Conservation (phyloP, 2,888 invertebrate genomes). For the Eurytoma adleriae region DNA sequence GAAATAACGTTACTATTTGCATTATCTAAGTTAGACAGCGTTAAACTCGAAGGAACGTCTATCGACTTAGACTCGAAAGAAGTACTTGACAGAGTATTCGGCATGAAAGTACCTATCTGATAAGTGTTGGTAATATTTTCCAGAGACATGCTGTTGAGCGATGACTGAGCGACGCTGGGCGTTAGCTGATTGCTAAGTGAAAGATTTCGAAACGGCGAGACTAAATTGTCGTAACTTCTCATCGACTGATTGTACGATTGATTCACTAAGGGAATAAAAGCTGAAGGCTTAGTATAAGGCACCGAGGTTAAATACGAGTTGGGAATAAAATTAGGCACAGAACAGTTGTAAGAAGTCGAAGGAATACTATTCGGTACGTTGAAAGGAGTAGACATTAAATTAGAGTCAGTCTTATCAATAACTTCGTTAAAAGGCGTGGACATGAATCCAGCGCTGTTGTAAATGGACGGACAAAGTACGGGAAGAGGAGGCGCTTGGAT, state of each 20-base stretch:
- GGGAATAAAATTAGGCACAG: constrained; percentile 50
- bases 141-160: constrained; percentile 57
- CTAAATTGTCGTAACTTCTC: constrained; percentile 52
- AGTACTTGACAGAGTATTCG: constrained; percentile 61
- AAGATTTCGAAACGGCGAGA: constrained; percentile 50
- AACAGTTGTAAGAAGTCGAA: constrained; percentile 49
- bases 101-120: constrained; percentile 32
- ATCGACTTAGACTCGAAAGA: constrained; percentile 62
- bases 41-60: constrained; percentile 60
- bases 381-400: constrained; percentile 65
- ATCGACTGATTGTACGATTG: constrained; percentile 52
- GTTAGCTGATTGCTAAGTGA: constrained; percentile 50
- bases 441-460: constrained; percentile 64
- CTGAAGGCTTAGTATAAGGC: constrained; percentile 14
- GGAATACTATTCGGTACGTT: constrained; percentile 58
- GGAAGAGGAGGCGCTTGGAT: constrained; percentile 73
- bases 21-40: constrained; percentile 60
- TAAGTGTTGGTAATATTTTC: constrained; percentile 58
- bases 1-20: constrained; percentile 68
- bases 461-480: constrained; percentile 62
- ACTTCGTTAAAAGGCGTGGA: constrained; percentile 67
- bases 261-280: constrained; percentile 31
- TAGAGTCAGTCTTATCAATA: constrained; percentile 59
- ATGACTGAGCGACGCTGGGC: constrained; percentile 51
- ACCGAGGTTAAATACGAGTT: constrained; percentile 33